Percentiles rank a stretch among this genome's conserved stretches.
Conservation (phyloP, 2,888 invertebrate genomes). For the Ochropacha duplaris region DNA sequence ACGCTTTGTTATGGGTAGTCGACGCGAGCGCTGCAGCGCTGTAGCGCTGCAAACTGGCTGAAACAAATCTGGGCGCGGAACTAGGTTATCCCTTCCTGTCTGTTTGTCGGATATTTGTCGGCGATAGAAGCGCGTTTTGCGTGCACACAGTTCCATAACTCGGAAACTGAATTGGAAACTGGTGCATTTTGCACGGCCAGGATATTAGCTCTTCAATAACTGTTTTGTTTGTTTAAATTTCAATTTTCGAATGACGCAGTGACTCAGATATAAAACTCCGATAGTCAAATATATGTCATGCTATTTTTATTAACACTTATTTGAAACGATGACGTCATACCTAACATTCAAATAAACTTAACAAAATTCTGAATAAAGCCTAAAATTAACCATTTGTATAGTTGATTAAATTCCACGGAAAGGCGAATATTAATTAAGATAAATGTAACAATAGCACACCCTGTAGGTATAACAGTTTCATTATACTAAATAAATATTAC, state of each 20-base stretch:
- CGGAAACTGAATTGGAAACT: constrained; percentile 23
- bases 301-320: too few species aligned
- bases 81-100: constrained; percentile 46
- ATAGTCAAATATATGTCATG: background rate
- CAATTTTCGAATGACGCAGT: background rate
- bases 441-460: background rate
- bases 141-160: constrained; percentile 21
- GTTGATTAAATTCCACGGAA: background rate
- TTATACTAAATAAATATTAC: background rate
- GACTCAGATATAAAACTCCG: background rate
- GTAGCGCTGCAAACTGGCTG: constrained; percentile 38
- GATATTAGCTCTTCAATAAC: constrained; percentile 52
- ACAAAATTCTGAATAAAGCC: background rate
- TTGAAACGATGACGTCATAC: too few species aligned
- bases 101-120: constrained; percentile 46
- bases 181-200: constrained; percentile 26
- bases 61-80: constrained; percentile 48
- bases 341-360: background rate
- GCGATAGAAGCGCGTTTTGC: constrained; percentile 27
- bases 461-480: background rate
- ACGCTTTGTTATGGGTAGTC: constrained; percentile 33
- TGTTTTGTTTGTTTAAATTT: constrained; percentile 5
- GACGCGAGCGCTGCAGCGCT: constrained; percentile 31
- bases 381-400: background rate
- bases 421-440: background rate